Conservation (phyloP, 2,113 vertebrate genomes). For the Chiloscyllium plagiosum region DNA sequence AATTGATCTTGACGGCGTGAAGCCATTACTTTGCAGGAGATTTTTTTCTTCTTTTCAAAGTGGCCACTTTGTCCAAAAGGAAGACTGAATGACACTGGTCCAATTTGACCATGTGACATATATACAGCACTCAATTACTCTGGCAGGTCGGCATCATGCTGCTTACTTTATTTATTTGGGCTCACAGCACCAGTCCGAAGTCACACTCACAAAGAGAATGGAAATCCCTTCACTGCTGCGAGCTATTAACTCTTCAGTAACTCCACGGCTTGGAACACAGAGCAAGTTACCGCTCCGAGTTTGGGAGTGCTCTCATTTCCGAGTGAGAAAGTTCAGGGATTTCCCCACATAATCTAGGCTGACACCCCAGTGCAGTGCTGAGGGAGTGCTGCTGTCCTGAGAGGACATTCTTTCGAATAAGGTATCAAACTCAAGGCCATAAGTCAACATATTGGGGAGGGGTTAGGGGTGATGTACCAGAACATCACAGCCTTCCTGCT, state of each 20-base stretch:
- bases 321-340: not conserved
- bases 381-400: not conserved
- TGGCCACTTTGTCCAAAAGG: slow-evolving; percentile 13
- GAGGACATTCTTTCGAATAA: not conserved
- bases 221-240: not conserved
- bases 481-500: too few species aligned
- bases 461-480: too few species aligned
- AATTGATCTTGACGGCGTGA: not conserved
- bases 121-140: not conserved
- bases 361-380: not conserved
- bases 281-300: not conserved
- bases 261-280: not conserved
- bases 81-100: not conserved
- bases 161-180: not conserved
- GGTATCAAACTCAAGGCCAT: not conserved
- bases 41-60: not conserved
- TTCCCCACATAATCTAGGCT: not conserved
- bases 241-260: not conserved
- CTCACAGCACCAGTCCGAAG: not conserved
- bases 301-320: not conserved
- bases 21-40: not conserved
- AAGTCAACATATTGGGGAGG: too few species aligned
- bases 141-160: not conserved
- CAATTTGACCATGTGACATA: not conserved
- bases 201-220: not conserved